Percentiles rank a stretch among this genome's conserved stretches.
These are phyloP conservation scores for Elachura formosa DNA, from an alignment of 2,113 vertebrate species.

Conservation along the genomic window DNA sequence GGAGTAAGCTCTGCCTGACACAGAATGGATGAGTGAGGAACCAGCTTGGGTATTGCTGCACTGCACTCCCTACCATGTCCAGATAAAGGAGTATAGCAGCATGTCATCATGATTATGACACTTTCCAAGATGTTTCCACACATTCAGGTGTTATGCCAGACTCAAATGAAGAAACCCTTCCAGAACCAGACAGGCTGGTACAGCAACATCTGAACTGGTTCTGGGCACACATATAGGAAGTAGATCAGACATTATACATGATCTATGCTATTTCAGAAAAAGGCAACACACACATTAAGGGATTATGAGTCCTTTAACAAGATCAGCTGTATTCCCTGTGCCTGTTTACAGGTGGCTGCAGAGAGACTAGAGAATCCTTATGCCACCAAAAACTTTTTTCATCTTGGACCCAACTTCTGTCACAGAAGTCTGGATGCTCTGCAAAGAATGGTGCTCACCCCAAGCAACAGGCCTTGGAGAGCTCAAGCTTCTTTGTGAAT, in stretches of 20 bases:
- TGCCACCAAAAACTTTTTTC: not conserved
- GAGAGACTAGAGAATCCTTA: not conserved
- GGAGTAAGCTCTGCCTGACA: not conserved
- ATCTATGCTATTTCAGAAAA: not conserved
- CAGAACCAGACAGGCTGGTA: not conserved
- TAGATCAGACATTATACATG: not conserved
- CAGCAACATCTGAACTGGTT: not conserved
- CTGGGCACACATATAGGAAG: not conserved
- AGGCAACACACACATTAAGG: not conserved
- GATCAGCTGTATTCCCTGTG: not conserved
- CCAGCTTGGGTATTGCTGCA: not conserved
- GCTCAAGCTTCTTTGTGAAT: not conserved
- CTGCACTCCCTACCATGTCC: not conserved
- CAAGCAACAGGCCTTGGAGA: not conserved
- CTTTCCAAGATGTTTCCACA: not conserved
- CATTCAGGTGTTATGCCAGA: not conserved
- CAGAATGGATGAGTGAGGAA: not conserved
- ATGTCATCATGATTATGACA: not conserved
- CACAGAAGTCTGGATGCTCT: accelerated
- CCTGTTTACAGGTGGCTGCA: not conserved
- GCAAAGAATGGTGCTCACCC: accelerated
- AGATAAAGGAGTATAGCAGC: not conserved
- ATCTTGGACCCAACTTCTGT: not conserved
- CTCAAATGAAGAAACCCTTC: not conserved
- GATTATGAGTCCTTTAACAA: not conserved